A percentile compares a stretch with the other conserved stretches of the same genome.
Conservation (phyloP, 2,113 vertebrate genomes). For the Centropus bengalensis region DNA sequence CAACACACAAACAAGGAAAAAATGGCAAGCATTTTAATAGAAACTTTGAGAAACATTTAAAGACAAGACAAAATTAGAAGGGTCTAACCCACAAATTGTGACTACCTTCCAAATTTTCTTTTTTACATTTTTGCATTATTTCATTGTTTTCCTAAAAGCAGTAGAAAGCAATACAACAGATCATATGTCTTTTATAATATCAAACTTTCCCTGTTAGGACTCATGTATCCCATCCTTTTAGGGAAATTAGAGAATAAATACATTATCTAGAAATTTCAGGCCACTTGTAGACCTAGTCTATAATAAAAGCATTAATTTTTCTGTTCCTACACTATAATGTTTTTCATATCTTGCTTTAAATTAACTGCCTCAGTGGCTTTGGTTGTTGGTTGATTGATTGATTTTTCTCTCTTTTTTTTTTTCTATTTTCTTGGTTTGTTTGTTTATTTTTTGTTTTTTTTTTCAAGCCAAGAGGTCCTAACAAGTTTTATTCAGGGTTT, state of each 20-base stretch:
- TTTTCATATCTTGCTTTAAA: neutral
- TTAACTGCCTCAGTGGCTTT: neutral
- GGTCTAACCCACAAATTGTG: neutral
- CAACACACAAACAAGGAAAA: neutral
- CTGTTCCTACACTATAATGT: neutral
- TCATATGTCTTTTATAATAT: neutral
- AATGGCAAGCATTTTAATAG: neutral
- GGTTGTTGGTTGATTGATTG: neutral
- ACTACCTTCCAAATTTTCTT: neutral
- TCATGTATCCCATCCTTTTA: neutral
- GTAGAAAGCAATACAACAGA: neutral
- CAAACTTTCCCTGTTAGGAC: neutral
- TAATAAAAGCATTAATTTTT: neutral
- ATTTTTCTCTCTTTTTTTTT: neutral
- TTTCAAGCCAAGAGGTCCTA: neutral
- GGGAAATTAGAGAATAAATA: neutral
- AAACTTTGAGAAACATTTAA: neutral
- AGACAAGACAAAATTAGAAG: neutral
- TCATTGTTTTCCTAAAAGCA: neutral
- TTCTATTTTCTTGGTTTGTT: neutral
- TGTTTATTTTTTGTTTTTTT: neutral
- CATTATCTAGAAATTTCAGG: neutral
- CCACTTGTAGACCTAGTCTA: neutral
- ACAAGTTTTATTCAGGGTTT: neutral
- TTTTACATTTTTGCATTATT: neutral